Conservation (phyloP, 2,888 invertebrate species). For the Ormia ochracea region DNA sequence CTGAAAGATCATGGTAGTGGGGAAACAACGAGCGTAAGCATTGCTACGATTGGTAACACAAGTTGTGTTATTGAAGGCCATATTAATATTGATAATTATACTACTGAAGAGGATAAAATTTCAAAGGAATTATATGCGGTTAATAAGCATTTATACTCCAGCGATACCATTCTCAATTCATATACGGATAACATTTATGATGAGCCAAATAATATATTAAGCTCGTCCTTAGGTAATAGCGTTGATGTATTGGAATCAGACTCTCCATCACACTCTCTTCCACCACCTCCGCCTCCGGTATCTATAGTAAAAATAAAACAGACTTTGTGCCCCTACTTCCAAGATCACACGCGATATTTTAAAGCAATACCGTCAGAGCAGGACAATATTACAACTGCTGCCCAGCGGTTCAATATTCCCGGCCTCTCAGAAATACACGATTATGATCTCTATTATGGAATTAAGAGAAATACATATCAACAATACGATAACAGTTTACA, state of each 20-base stretch:
- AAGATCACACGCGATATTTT: slow-evolving; percentile 74
- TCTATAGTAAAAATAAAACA: slow-evolving; percentile 71
- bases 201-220: slow-evolving; percentile 75
- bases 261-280: slow-evolving; percentile 68
- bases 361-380: slow-evolving; percentile 75
- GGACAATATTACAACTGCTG: slow-evolving; percentile 72
- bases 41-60: slow-evolving; percentile 41
- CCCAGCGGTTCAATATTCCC: slow-evolving; percentile 71
- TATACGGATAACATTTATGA: slow-evolving; percentile 76
- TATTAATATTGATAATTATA: slow-evolving; percentile 41
- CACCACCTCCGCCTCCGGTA: slow-evolving; percentile 71
- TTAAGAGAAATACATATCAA: slow-evolving; percentile 67
- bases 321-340: slow-evolving; percentile 73
- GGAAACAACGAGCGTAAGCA: slow-evolving; percentile 47
- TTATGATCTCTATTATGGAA: slow-evolving; percentile 75
- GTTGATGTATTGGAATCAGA: slow-evolving; percentile 72
- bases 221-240: slow-evolving; percentile 72
- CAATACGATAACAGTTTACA: slow-evolving; percentile 68
- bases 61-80: slow-evolving; percentile 21
- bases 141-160: slow-evolving; percentile 75
- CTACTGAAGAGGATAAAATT: slow-evolving; percentile 63
- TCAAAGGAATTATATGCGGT: slow-evolving; percentile 72
- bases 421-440: slow-evolving; percentile 75
- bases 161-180: slow-evolving; percentile 75
- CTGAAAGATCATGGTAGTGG: slow-evolving; percentile 67